A percentile compares a stretch with the other conserved stretches of the same genome.
Conservation (phyloP, 1,140 invertebrate genomes). For the Propsilocerus akamusi region DNA sequence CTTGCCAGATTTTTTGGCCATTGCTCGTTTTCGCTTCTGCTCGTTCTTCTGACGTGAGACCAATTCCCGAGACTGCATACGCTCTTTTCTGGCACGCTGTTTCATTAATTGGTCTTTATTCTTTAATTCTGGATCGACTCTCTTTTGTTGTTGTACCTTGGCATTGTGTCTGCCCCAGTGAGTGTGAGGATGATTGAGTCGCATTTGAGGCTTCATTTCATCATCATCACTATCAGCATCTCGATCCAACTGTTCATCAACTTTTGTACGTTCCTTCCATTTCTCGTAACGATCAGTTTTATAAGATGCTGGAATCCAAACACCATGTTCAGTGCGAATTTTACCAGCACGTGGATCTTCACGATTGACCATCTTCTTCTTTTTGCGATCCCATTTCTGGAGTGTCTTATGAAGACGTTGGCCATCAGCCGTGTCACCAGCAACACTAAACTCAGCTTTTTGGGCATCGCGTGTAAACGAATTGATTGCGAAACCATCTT, state of each 20-base stretch:
- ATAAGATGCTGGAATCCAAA: constrained; percentile 83
- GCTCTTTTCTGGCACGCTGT: constrained; percentile 26
- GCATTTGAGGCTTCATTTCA: constrained; percentile 13
- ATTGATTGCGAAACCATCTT: constrained; percentile 71
- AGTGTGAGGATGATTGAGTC: constrained; percentile 25
- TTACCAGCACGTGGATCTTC: constrained; percentile 49
- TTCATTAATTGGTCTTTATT: constrained; percentile 52
- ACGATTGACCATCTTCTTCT: constrained; percentile 75
- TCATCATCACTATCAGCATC: constrained; percentile 38
- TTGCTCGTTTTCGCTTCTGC: constrained; percentile 12
- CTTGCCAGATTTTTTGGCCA: not conserved
- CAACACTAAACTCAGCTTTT: constrained; percentile 56
- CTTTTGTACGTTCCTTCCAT: constrained; percentile 73
- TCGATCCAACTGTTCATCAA: constrained; percentile 34
- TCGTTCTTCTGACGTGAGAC: constrained; percentile 14
- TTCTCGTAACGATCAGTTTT: constrained; percentile 75
- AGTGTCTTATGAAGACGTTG: constrained; percentile 34
- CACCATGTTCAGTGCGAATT: constrained; percentile 88
- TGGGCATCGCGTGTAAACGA: constrained; percentile 53
- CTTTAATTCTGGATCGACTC: constrained; percentile 35
- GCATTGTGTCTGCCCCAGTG: constrained; percentile 40
- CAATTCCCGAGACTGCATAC: constrained; percentile 16
- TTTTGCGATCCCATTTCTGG: constrained; percentile 75
- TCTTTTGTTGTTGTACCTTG: constrained; percentile 31
- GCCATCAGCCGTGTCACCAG: constrained; percentile 52